Evolutionary conservation across 1,140 invertebrate genomes (phyloP).

Genomic region (Akabosia matsudoensis): DNA sequence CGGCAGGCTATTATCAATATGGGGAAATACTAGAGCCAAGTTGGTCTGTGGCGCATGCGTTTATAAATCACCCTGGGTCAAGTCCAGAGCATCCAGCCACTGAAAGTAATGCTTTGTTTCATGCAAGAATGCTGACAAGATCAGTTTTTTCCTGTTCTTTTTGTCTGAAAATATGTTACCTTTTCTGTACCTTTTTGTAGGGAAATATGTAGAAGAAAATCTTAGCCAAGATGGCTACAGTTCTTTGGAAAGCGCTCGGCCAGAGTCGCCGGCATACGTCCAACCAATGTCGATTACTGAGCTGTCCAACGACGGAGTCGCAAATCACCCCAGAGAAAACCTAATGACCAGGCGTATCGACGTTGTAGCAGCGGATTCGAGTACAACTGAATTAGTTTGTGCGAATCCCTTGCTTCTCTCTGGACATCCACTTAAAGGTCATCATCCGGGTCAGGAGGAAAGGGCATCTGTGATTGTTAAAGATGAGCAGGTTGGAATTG

Average conservation of each 20-base stretch:
- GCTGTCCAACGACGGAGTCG: neutral
- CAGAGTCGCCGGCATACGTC: constrained; percentile 6
- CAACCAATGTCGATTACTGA: neutral
- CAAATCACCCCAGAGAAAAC: neutral
- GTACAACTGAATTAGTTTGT: constrained; percentile 31
- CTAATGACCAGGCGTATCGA: constrained; percentile 30
- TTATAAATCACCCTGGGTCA: constrained; percentile 9
- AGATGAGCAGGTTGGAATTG: constrained; percentile 36
- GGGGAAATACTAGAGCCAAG: constrained; percentile 6
- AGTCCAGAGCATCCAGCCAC: neutral
- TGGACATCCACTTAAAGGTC: neutral
- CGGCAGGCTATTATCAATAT: constrained; percentile 2
- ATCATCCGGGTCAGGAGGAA: constrained; percentile 30
- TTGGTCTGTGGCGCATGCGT: constrained; percentile 4
- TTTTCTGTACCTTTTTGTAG: neutral
- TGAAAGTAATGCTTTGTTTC: neutral
- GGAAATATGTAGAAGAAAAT: neutral
- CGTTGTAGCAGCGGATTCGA: constrained; percentile 42
- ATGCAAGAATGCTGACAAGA: no score
- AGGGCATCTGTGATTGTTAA: constrained; percentile 43
- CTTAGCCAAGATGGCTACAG: constrained; percentile 4
- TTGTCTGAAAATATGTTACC: no score
- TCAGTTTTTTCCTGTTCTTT: no score
- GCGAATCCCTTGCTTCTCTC: neutral
- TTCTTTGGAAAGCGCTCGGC: neutral